phyloP scores from a whole-genome alignment of 2,113 vertebrate genomes.

The Phyllostomus discolor region DNA sequence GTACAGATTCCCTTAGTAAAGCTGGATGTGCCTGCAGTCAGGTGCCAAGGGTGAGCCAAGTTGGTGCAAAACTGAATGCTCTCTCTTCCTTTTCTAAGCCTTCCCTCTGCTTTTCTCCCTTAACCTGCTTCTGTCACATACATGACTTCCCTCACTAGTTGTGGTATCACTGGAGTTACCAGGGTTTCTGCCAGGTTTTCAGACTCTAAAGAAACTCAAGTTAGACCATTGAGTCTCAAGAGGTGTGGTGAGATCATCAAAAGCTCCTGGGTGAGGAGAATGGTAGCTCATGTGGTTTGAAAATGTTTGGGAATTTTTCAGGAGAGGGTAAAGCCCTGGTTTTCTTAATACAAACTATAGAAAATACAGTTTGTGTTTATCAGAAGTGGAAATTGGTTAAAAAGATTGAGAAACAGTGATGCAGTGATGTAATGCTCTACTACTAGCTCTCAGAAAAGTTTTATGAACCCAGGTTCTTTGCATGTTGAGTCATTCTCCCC shows the following conservation, averaged over 20 bases:
- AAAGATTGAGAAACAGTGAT: slow-evolving; percentile 33
- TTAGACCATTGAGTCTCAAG: not conserved
- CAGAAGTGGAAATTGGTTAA: not conserved
- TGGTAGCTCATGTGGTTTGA: not conserved
- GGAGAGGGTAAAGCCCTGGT: not conserved
- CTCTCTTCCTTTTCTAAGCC: not conserved
- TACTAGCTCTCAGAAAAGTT: not conserved
- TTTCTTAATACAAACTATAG: not conserved
- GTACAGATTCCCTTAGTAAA: not conserved
- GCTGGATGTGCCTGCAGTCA: not conserved
- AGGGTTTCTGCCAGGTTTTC: not conserved
- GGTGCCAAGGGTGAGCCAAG: not conserved
- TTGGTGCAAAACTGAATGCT: not conserved
- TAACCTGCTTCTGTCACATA: not conserved
- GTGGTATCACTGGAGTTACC: not conserved
- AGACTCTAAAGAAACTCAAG: not conserved
- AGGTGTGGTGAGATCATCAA: not conserved
- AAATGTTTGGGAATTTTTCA: not conserved
- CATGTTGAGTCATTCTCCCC: fast-evolving
- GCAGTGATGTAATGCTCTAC: not conserved
- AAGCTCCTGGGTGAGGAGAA: not conserved
- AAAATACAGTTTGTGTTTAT: not conserved
- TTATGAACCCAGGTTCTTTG: not conserved
- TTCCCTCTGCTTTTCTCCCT: not conserved
- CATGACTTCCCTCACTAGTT: not conserved